Evolutionary conservation across 1,140 invertebrate genomes (phyloP), one percentile per base, ranked within the genome.

Genomic region (Anoplophora glabripennis): DNA sequence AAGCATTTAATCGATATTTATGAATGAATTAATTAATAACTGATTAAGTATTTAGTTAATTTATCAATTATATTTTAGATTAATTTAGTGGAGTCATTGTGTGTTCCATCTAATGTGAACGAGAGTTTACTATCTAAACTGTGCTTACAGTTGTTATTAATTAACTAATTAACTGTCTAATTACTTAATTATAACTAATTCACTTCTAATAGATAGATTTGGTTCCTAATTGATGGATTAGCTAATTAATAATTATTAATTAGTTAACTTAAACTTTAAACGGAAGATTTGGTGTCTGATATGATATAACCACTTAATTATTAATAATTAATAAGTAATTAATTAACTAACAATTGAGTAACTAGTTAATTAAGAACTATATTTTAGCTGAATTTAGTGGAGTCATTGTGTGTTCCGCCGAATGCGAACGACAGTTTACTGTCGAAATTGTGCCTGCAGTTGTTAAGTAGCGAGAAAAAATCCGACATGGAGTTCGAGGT

Each of bases 401-500:
- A 83, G 56, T 81, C 82, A 17, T 64, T 87, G n/a, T 86, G 84
- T 70, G 77, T 82, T 57, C 78, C 85, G 18, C 84, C 83, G 12
- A 70, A 74, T 57, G 77, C 82, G 3, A 77, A 76, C 36, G 78
- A 81, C 15, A 86, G 83, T 69, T 74, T 70, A 38, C 65, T 86
- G 21, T 84, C 85, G 2, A 77, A 80, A 63, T 78, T 79, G 59
- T 78, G 81, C 4, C 66, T 83, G 28, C 76, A 81, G 21, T 69
- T 87, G 12, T 75, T 86, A 9, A 76, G 78, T 54, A 79, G 76
- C 15, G 77, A 75, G 2, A 67, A 75, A 18, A 74, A 77, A 53
- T 80, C 84, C 3, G 85, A 87, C 69, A 86, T 87, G 84, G 78
- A 83, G 54, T 87, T 87, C 76, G 84, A 87, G 75, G 80, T 87